Base-by-base conservation (phyloP, 30 jellyfish, hydroid and myxozoan species). In the Morbakka virulenta region DNA sequence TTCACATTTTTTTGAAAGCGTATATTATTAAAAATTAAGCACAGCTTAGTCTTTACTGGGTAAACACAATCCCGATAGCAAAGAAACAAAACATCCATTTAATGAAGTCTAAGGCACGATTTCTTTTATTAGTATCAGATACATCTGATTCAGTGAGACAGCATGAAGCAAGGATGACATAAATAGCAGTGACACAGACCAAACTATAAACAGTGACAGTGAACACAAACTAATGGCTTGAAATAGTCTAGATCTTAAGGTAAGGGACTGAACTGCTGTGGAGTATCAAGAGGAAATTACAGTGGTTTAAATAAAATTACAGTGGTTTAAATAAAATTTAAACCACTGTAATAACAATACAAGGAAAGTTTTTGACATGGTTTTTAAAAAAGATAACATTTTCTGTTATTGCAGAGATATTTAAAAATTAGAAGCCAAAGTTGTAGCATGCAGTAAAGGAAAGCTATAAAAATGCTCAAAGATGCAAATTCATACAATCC, bases 281-380 rank as follows among this genome's bases (percentile, higher is more conserved):
- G 33, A 13, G 17, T 76, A 57, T 33, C 63, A 76, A 27, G 64
- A 63, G 24, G 72, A 35, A 52, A 41, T 32, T 53, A 53, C 12
- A 53, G 80, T 79, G 29, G 82, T 67, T 27, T 78, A 62, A 32
- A 34, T 76, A 0, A 62, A 79, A 67, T 76, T 51, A 69, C 81
- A 34, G 17, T 52, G 87, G 32, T 76, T 21, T 27, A 52, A 62
- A 14, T 22, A 51, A 53, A 36, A 27, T 62, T 32, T 17, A 67
- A 3, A 69, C 53, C 28, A 67, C 22, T 32, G 87, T 53, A 32
- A 76, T 76, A 68, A 79, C 28, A 36, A 52, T 12, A 33, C n/a
- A 78, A 25, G 87, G 87, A 20, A 76, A 34, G 50, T 31, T 53
- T 23, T 76, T 78, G 87, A 52, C 35, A 28, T 76, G 87, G 87